Base-by-base conservation (phyloP, 2,797 vertebrate species). In the Oryzias sinensis region DNA sequence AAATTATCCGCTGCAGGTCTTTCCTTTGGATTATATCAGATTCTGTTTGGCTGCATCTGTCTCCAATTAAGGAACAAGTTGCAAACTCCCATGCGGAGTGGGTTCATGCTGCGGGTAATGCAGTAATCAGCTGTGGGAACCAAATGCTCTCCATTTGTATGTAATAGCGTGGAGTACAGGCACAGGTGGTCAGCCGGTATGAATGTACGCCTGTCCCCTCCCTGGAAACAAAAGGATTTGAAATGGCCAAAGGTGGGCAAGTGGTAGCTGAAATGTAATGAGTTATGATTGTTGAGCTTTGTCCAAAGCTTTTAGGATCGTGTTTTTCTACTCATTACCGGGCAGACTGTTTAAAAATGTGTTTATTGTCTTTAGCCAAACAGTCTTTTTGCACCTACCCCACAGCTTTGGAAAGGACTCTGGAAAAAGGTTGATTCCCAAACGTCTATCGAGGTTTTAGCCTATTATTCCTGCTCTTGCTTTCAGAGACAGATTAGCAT, bases 101-200 rank as follows among this genome's bases (percentile, higher is more conserved):
- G 80, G 87, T 88, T 92, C 85, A 88, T 66, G 56, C 80, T 66
- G 76, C 60, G 81, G 89, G 77, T 87, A 87, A 84, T 59, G 60
- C 70, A 86, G 80, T 84, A 84, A 84, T 91, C 88, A 90, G 86
- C 87, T 91, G 89, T 90, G 88, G 85, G 87, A 92, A 89, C 86
- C 82, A 88, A 89, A 88, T 82, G 86, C 68, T 87, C 72, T 74
- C 76, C 74, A 72, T 82, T 88, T 87, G 85, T 79, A 74, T 79
- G 75, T 82, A 85, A 86, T 68, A 56, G 71, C 76, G 69, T 54
- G 63, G 62, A 76, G 70, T 71, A 72, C 17, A 58, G 59, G 76
- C 82, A 84, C 88, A 90, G 83, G 87, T 88, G 88, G 78, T 56
- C 68, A 53, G 56, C 59, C 72, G 65, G 67, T 51, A 77, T 83